Conservation (phyloP, 1,140 invertebrate species). For the Achroia grisella region DNA sequence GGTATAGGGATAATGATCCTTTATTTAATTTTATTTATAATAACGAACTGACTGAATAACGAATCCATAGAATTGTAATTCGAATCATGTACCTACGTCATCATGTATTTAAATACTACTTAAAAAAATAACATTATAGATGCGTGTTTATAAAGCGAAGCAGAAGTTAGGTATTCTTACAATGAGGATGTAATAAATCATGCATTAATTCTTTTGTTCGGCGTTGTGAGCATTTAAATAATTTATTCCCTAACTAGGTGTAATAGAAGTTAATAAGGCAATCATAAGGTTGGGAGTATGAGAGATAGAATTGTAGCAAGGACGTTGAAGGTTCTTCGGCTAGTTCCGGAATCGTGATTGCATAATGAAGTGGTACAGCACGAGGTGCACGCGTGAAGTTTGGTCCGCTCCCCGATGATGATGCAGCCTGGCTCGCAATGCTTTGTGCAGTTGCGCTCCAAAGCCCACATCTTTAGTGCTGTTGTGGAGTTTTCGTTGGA, state of each 20-base stretch:
- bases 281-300: conserved; percentile 10
- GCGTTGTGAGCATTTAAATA: too few relatives aligned
- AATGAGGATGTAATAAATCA: too few relatives aligned
- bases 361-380: conserved; percentile 87
- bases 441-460: conserved; percentile 86
- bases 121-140: too few relatives aligned
- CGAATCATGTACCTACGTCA: too few relatives aligned
- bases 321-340: background rate
- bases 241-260: conserved; percentile 1
- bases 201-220: too few relatives aligned
- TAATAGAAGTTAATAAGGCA: conserved; percentile 1
- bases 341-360: conserved; percentile 79
- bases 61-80: too few relatives aligned
- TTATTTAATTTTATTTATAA: too few relatives aligned
- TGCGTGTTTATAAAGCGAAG: too few relatives aligned
- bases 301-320: background rate
- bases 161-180: too few relatives aligned
- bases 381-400: conserved; percentile 87
- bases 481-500: conserved; percentile 87
- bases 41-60: too few relatives aligned
- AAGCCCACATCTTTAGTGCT: conserved; percentile 83
- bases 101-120: too few relatives aligned
- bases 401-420: conserved; percentile 88
- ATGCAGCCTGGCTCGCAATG: conserved; percentile 90
- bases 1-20: too few relatives aligned